Evolutionary conservation across 1,140 invertebrate genomes (phyloP).

Genomic region (Dendrolimus kikuchii): DNA sequence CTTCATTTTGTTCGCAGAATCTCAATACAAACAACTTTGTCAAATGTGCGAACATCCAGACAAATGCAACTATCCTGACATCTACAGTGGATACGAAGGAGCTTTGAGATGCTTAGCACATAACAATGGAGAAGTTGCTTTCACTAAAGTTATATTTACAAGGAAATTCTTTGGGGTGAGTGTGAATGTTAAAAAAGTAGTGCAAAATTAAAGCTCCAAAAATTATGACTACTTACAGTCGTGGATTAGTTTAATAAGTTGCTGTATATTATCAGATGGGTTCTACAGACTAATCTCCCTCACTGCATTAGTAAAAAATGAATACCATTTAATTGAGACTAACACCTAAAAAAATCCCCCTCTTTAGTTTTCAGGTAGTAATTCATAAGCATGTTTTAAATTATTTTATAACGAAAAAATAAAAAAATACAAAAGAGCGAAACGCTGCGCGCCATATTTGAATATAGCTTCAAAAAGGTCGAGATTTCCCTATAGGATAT

Average conservation of each 20-base stretch:
- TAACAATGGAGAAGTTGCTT: slow-evolving; percentile 86
- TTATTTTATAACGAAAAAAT: no score
- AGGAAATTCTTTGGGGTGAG: slow-evolving; percentile 81
- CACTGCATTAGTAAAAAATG: not conserved
- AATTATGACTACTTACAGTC: not conserved
- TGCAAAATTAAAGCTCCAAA: not conserved
- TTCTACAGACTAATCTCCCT: not conserved
- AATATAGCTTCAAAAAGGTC: no score
- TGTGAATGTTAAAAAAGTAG: slow-evolving; percentile 8
- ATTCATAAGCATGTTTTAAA: no score
- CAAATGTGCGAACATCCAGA: slow-evolving; percentile 81
- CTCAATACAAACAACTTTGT: slow-evolving; percentile 82
- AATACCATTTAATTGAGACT: not conserved
- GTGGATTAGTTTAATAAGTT: no score
- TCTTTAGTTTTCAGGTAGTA: no score
- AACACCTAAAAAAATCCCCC: no score
- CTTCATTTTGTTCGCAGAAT: slow-evolving; percentile 68
- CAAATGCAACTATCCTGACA: slow-evolving; percentile 86
- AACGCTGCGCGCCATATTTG: no score
- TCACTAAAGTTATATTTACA: slow-evolving; percentile 87
- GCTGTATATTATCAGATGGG: no score
- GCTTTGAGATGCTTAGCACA: slow-evolving; percentile 85
- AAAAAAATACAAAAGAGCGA: no score
- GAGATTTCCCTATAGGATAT: no score
- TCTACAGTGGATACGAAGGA: slow-evolving; percentile 87